phyloP scores from a whole-genome alignment of 1,140 invertebrate genomes.

The Danaus melanippus region DNA sequence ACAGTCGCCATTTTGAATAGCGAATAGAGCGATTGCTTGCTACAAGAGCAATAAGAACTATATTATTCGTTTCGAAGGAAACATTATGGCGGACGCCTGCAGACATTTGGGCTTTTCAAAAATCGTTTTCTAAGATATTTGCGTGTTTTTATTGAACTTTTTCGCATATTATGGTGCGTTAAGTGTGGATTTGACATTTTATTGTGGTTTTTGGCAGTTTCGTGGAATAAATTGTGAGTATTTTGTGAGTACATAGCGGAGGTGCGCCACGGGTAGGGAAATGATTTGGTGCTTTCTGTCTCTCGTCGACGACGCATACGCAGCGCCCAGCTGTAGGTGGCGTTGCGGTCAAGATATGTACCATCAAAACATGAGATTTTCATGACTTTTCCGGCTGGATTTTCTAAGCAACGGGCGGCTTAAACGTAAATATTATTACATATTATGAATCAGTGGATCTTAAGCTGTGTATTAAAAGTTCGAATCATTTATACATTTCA shows the following conservation, averaged over 20 bases:
- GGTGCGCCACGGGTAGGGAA: slow-evolving; percentile 72
- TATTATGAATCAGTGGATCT: slow-evolving; percentile 25
- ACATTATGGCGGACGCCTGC: slow-evolving; percentile 73
- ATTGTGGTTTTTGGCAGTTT: slow-evolving; percentile 66
- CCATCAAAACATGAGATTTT: slow-evolving; percentile 68
- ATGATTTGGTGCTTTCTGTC: slow-evolving; percentile 72
- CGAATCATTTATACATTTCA: slow-evolving; percentile 26
- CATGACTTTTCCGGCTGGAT: slow-evolving; percentile 66
- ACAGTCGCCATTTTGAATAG: slow-evolving; percentile 73
- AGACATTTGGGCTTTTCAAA: slow-evolving; percentile 72
- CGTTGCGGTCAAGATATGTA: slow-evolving; percentile 64
- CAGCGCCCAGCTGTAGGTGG: slow-evolving; percentile 71
- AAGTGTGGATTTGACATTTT: slow-evolving; percentile 64
- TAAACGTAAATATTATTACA: slow-evolving; percentile 44
- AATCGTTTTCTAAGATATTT: slow-evolving; percentile 72
- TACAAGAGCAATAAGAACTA: slow-evolving; percentile 72
- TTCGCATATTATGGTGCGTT: slow-evolving; percentile 70
- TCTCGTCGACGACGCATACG: slow-evolving; percentile 66
- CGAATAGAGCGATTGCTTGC: slow-evolving; percentile 70
- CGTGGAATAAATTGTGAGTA: slow-evolving; percentile 65
- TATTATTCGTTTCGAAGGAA: slow-evolving; percentile 73
- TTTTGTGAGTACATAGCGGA: slow-evolving; percentile 68
- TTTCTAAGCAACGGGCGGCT: slow-evolving; percentile 43
- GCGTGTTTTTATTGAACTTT: slow-evolving; percentile 73
- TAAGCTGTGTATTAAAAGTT: slow-evolving; percentile 21